phyloP scores from a whole-genome alignment of 2,113 vertebrate genomes.

The Oryctolagus cuniculus region mOryCun1.1 NC_091443.1:89964501-89965000 shows the following conservation, averaged over 20 bases:
- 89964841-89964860: conserved; percentile 99
- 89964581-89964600: too few relatives aligned
- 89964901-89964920: fast-evolving
- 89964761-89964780: conserved; percentile 99
- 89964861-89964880: conserved; percentile 89
- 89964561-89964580: too few relatives aligned
- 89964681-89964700: background rate
- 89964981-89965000: background rate
- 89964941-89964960: background rate
- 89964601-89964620: background rate
- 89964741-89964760: conserved; percentile 98
- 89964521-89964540: background rate
- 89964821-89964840: conserved; percentile 99
- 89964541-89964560: too few relatives aligned
- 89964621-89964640: background rate
- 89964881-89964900: background rate
- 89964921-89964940: background rate
- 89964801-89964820: conserved; percentile 99
- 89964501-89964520: background rate
- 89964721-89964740: conserved; percentile 94
- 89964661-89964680: background rate
- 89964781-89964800: conserved; percentile 99
- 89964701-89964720: background rate
- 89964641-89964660: background rate
- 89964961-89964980: background rate